A percentile compares a stretch with the other conserved stretches of the same genome.
These are phyloP conservation scores for Chaetodon trifascialis DNA, from an alignment of 2,113 vertebrate species.

Conservation along the genomic window DNA sequence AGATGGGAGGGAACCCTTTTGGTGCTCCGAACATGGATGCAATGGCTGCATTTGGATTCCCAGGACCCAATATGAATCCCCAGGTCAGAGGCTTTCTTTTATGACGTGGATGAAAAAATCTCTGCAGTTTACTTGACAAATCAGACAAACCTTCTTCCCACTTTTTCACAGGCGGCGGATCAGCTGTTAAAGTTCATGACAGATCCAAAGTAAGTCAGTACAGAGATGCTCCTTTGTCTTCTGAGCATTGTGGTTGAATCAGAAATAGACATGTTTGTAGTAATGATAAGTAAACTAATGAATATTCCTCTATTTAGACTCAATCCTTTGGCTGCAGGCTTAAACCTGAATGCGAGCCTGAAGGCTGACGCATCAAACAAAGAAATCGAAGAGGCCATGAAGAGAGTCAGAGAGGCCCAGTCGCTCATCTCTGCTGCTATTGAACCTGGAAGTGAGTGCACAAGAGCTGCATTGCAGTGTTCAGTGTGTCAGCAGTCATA, in stretches of 20 bases:
- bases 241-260: neutral
- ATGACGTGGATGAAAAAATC: neutral
- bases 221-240: neutral
- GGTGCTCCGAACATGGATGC: conserved; percentile 77
- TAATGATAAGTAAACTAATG: conserved; percentile 3
- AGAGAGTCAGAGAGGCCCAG: conserved; percentile 96
- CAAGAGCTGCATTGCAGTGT: neutral
- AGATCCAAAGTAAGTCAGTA: conserved; percentile 94
- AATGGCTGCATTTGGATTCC: conserved; percentile 81
- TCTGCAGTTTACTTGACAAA: neutral
- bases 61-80: conserved; percentile 82
- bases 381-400: conserved; percentile 99
- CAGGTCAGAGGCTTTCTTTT: conserved; percentile 69
- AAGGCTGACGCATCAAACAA: conserved; percentile 96
- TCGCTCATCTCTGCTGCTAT: conserved; percentile 98
- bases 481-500: neutral
- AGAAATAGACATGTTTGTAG: neutral
- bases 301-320: conserved; percentile 81
- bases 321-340: conserved; percentile 93
- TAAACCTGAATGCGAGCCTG: conserved; percentile 90
- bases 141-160: neutral
- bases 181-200: conserved; percentile 97
- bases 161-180: conserved; percentile 89
- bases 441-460: conserved; percentile 90
- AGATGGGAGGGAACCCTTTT: conserved; percentile 82